Conservation (phyloP, 1,140 invertebrate genomes). For the Mesaphorura yosii region DNA sequence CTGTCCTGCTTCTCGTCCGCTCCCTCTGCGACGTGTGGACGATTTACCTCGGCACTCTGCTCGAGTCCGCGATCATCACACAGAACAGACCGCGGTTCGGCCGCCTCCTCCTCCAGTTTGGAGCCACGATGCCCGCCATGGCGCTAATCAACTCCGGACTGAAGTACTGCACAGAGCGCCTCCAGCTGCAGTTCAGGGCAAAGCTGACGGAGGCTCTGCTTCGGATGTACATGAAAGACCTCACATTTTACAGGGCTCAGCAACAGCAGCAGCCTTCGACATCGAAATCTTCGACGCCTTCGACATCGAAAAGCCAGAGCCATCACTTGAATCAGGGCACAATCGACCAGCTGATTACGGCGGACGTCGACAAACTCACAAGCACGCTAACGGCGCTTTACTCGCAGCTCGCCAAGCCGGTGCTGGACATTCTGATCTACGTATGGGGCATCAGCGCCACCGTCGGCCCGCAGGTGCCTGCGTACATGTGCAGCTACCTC, state of each 20-base stretch:
- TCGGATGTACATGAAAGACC: conserved; percentile 83
- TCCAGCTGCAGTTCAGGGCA: conserved; percentile 79
- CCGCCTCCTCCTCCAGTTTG: conserved; percentile 23
- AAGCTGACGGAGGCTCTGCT: conserved; percentile 77
- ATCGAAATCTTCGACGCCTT: conserved; percentile 2
- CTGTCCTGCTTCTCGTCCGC: conserved; percentile 64
- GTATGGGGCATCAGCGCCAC: conserved; percentile 75
- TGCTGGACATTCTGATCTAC: conserved; percentile 88
- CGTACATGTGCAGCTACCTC: conserved; percentile 73
- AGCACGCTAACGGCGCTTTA: conserved; percentile 89
- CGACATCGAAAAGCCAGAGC: conserved; percentile 73
- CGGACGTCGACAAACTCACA: conserved; percentile 95
- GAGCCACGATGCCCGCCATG: conserved; percentile 40
- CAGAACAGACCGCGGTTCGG: conserved; percentile 13
- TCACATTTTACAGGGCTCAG: conserved; percentile 88
- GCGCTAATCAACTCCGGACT: conserved; percentile 84
- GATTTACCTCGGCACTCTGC: conserved; percentile 81
- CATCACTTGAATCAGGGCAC: no score
- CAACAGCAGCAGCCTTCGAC: not conserved
- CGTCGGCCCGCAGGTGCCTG: conserved; percentile 66
- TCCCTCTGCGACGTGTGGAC: conserved; percentile 95
- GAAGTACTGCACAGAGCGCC: conserved; percentile 85
- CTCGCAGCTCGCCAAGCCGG: conserved; percentile 92
- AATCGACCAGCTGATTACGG: conserved; percentile 89
- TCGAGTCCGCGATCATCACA: conserved; percentile 48